Conservation (phyloP, 1,140 invertebrate species). For the Brachystomella parvula region DNA sequence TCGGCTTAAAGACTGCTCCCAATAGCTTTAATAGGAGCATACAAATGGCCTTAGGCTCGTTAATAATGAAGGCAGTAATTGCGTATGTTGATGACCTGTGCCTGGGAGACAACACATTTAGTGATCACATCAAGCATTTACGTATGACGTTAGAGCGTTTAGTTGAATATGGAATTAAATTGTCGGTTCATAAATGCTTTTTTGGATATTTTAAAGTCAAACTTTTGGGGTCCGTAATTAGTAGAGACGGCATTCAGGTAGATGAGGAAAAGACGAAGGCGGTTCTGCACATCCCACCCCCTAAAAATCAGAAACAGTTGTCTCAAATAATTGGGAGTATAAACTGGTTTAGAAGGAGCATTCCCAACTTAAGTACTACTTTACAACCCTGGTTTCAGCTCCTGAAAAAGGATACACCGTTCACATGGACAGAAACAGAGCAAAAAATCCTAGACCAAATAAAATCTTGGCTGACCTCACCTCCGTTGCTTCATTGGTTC, state of each 20-base stretch:
- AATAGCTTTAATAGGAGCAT: conserved; percentile 45
- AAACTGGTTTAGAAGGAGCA: not conserved
- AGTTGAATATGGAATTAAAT: conserved; percentile 13
- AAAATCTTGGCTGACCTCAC: not conserved
- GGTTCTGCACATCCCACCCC: not conserved
- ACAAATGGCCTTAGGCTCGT: conserved; percentile 38
- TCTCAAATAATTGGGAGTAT: not conserved
- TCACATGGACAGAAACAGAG: not conserved
- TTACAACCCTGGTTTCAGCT: not conserved
- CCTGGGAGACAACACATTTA: conserved; percentile 38
- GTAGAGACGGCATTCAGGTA: conserved; percentile 3
- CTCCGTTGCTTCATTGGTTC: not conserved
- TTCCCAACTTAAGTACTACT: not conserved
- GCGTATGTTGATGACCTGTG: conserved; percentile 47
- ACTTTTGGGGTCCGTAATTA: not conserved
- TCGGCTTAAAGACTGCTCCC: conserved; percentile 46
- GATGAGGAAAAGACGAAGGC: not conserved
- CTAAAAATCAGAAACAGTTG: not conserved
- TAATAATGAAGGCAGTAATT: conserved; percentile 30
- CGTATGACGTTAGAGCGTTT: conserved; percentile 39
- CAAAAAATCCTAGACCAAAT: not conserved
- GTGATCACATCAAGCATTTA: conserved; percentile 42
- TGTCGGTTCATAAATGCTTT: not conserved
- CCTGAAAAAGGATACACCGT: not conserved
- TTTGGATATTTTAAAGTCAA: not conserved